Base-by-base conservation (phyloP, 2,797 vertebrate genomes). In the Margarornis squamiger region DNA sequence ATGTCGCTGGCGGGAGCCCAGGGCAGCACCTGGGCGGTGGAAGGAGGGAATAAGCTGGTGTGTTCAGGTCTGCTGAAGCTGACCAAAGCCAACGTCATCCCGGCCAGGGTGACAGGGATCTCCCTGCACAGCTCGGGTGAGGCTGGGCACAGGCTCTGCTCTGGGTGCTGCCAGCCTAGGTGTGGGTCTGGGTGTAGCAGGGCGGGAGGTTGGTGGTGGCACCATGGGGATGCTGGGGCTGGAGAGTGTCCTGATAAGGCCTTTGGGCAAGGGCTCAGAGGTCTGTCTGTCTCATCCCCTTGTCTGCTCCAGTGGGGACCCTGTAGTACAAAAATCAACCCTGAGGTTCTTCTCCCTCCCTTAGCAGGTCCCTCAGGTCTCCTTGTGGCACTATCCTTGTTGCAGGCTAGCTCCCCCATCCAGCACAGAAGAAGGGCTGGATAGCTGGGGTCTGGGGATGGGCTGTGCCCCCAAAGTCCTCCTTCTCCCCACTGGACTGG, bases 41-140 rank as follows among this genome's bases (percentile, higher is more conserved):
- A 99, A 97, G 99, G 99, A 95, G 99, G 99, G 78, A 99, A 99
- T 97, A 99, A 99, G 95, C 97, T 99, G 97, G 98, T 99, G 59
- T 99, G 99, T 91, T 99, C 98, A 0, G 98, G 99, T 21, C 98
- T 99, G 95, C 97, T 99, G 96, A 99, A 99, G 97, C 97, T 98
- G 81, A 98, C 99, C 67, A 99, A 99, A 63, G 99, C 99, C 84
- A 99, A 98, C 6, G 91, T 99, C 92, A 98, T 99, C 94, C 97
- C 98, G 1, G 99, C 98, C 72, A 98, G 98, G 23, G 99, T 99
- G 97, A 98, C 94, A 1, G 97, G 98, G 30, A 82, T 99, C 95
- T 98, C 98, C 67, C 98, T 99, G 30, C 96, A 98, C 73, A 97
- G 86, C 92, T 97, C 98, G 3, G 99, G 99, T 99, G 97, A 94